These are phyloP conservation scores for Poecilia velifera DNA, from an alignment of 2,797 vertebrate species.

Conservation along the genomic window DNA sequence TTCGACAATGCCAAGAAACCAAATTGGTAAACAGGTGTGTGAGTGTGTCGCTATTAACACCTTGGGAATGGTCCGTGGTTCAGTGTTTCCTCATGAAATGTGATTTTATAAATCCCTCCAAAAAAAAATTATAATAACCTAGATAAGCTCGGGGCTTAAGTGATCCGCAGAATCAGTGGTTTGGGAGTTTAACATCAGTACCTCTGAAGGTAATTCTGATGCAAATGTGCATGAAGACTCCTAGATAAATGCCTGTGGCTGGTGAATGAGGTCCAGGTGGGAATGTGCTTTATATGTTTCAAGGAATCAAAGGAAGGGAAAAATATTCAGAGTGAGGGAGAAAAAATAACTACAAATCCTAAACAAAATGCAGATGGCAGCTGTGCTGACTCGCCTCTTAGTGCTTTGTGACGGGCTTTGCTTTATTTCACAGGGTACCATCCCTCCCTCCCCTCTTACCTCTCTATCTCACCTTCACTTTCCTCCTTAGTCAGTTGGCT, in stretches of 20 bases:
- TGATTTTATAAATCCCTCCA: constrained; percentile 82
- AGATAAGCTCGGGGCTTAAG: constrained; percentile 82
- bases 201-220: constrained; percentile 81
- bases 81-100: constrained; percentile 76
- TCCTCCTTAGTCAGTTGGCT: constrained; percentile 45
- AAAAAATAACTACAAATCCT: constrained; percentile 59
- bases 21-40: constrained; percentile 77
- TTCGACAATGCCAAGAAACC: constrained; percentile 73
- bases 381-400: constrained; percentile 74
- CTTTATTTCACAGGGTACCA: constrained; percentile 65
- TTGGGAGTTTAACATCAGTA: constrained; percentile 83
- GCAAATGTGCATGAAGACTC: constrained; percentile 79
- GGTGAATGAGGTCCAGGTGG: constrained; percentile 80
- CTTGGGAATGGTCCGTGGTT: constrained; percentile 73
- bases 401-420: constrained; percentile 76
- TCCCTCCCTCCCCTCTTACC: constrained; percentile 64
- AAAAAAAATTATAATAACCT: constrained; percentile 82
- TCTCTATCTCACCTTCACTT: constrained; percentile 68
- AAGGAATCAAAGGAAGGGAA: constrained; percentile 59
- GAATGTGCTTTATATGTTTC: constrained; percentile 75
- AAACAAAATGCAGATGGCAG: constrained; percentile 70
- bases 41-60: constrained; percentile 67
- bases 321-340: constrained; percentile 41
- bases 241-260: constrained; percentile 75
- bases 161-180: constrained; percentile 80